A percentile compares a stretch with the other conserved stretches of the same genome.
phyloP scores from a whole-genome alignment of 1,140 invertebrate species.

The Dendrolimus punctatus region DNA sequence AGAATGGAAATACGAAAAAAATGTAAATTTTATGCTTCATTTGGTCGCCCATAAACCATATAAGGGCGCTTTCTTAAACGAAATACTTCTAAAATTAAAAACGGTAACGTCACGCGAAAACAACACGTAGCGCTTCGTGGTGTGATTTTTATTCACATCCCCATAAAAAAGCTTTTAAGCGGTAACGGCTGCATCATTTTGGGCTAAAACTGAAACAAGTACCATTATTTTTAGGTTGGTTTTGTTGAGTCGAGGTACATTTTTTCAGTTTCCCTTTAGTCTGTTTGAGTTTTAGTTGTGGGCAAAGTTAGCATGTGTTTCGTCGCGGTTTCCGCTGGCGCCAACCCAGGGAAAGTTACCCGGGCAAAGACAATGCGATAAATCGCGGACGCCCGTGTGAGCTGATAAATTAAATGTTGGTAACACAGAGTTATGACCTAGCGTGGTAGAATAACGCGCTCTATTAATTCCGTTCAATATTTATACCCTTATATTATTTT shows the following conservation, averaged over 20 bases:
- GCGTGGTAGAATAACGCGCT: constrained; percentile 6
- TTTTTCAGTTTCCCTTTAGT: not conserved
- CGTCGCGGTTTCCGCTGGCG: constrained; percentile 2
- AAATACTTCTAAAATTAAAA: too few species aligned
- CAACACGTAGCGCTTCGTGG: too few species aligned
- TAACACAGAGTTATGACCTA: constrained; percentile 9
- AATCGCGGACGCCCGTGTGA: constrained; percentile 8
- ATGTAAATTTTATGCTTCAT: too few species aligned
- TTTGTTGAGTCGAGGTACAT: not conserved
- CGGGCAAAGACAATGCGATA: constrained; percentile 16
- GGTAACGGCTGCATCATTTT: too few species aligned
- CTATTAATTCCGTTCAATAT: constrained; percentile 17
- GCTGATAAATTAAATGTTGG: constrained; percentile 21
- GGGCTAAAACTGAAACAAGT: too few species aligned
- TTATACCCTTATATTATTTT: not conserved
- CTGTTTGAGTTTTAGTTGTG: constrained; percentile 12
- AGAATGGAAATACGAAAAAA: too few species aligned
- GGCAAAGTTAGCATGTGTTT: constrained; percentile 15
- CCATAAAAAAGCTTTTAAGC: too few species aligned
- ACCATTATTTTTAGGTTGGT: too few species aligned
- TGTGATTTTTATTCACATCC: too few species aligned
- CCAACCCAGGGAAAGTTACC: constrained; percentile 14
- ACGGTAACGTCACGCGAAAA: too few species aligned
- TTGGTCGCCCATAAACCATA: too few species aligned
- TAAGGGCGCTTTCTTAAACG: too few species aligned